phyloP scores from a whole-genome alignment of 2,113 vertebrate genomes.

The Stercorarius parasiticus region DNA sequence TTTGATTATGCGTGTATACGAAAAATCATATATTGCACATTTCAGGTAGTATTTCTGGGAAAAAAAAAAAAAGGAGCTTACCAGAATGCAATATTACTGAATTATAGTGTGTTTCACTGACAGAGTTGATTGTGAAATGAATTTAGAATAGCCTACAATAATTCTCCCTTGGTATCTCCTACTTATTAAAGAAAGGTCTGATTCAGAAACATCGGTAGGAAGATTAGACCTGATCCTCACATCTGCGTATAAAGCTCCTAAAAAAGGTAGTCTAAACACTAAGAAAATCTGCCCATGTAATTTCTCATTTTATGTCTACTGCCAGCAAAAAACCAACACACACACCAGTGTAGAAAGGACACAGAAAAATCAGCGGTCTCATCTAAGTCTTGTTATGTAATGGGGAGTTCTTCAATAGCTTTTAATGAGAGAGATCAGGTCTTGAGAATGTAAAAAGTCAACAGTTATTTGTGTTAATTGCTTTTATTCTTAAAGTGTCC shows the following conservation, averaged over 20 bases:
- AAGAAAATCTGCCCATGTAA: not conserved
- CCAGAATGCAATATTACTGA: conserved; percentile 28
- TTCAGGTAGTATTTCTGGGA: not conserved
- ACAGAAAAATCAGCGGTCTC: not conserved
- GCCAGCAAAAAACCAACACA: not conserved
- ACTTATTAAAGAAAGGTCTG: not conserved
- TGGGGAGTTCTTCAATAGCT: not conserved
- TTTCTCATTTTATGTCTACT: not conserved
- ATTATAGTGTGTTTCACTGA: not conserved
- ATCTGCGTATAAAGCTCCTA: not conserved
- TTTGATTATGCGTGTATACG: not conserved
- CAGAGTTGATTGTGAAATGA: not conserved
- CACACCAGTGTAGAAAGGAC: not conserved
- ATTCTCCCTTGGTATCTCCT: not conserved
- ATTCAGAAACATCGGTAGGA: not conserved
- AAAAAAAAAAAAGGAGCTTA: not conserved
- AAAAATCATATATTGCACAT: not conserved
- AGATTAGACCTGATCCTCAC: not conserved
- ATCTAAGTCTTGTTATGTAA: not conserved
- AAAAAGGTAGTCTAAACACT: not conserved
- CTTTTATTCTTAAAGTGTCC: not conserved
- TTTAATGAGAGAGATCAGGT: not conserved
- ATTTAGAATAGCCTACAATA: not conserved
- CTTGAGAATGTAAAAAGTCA: not conserved
- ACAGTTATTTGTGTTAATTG: conserved; percentile 6